These are phyloP conservation scores for Bovichtus variegatus DNA, from an alignment of 2,797 vertebrate species.

Conservation along the genomic window DNA sequence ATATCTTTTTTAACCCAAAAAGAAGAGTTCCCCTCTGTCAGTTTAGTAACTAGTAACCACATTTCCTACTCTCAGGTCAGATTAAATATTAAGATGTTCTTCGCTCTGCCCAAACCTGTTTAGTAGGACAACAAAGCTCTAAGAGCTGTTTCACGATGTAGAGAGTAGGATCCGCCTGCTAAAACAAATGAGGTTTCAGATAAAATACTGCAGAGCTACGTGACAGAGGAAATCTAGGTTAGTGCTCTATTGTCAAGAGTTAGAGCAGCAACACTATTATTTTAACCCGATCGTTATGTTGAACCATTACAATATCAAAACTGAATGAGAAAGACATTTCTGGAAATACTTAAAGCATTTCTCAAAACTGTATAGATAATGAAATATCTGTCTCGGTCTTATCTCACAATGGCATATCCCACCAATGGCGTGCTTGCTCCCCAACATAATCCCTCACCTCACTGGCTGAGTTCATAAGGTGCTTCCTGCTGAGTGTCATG, in stretches of 20 bases:
- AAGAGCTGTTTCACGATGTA: constrained; percentile 11
- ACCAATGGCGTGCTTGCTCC: constrained; percentile 18
- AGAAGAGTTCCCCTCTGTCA: constrained; percentile 32
- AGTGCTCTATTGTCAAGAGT: background rate
- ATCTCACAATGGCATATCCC: constrained; percentile 2
- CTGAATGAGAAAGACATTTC: background rate
- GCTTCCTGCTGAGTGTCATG: constrained; percentile 88
- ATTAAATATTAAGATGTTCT: constrained; percentile 50
- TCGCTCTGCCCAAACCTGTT: constrained; percentile 15
- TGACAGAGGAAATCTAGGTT: constrained; percentile 22
- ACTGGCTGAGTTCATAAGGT: constrained; percentile 86
- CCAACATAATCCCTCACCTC: constrained; percentile 82
- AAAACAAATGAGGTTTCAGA: constrained; percentile 13
- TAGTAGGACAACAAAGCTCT: constrained; percentile 15
- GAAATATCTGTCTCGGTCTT: background rate
- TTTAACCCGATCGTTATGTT: background rate
- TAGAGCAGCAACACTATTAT: background rate
- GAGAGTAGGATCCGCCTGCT: constrained; percentile 3
- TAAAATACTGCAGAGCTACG: constrained; percentile 31
- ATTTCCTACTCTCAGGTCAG: constrained; percentile 30
- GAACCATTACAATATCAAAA: background rate
- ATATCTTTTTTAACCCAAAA: constrained; percentile 18
- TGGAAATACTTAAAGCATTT: constrained; percentile 11
- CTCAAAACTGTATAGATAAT: background rate
- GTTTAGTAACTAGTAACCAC: constrained; percentile 35